A percentile compares a stretch with the other conserved stretches of the same genome.
phyloP scores from a whole-genome alignment of 2,888 invertebrate species.

The Hyalella azteca region DNA sequence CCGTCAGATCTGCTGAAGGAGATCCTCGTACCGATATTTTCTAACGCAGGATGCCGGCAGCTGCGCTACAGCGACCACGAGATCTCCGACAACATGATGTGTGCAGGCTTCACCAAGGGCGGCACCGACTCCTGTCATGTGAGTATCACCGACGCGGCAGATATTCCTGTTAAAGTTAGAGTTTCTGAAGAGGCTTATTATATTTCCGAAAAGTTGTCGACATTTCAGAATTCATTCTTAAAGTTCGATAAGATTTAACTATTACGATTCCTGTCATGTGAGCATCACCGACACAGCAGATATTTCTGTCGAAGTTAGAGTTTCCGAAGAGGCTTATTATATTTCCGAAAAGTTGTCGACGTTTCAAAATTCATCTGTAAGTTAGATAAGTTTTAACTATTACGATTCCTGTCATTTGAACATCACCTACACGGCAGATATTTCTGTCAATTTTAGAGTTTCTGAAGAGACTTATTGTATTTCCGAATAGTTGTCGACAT shows the following conservation, averaged over 20 bases:
- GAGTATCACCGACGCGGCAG: constrained; percentile 53
- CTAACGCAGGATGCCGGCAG: constrained; percentile 72
- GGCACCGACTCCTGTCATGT: constrained; percentile 79
- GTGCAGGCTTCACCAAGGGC: constrained; percentile 77
- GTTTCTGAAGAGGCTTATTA: background rate
- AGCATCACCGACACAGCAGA: constrained; percentile 16
- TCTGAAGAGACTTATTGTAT: background rate
- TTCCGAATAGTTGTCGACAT: no score
- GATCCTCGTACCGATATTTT: constrained; percentile 81
- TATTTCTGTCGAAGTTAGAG: background rate
- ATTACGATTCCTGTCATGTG: constrained; percentile 81
- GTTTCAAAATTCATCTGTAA: no score
- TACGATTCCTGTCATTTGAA: constrained; percentile 78
- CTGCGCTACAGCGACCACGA: constrained; percentile 82
- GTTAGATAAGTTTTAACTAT: no score
- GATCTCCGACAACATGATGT: constrained; percentile 89
- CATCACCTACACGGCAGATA: background rate
- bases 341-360: background rate
- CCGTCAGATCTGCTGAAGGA: constrained; percentile 83
- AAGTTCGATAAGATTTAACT: no score
- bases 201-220: background rate
- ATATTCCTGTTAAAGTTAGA: background rate
- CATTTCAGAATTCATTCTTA: no score
- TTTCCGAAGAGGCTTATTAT: background rate
- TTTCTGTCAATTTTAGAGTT: background rate